Evolutionary conservation across 2,888 invertebrate species (phyloP).

Genomic region (Nomada lathburiana): DNA sequence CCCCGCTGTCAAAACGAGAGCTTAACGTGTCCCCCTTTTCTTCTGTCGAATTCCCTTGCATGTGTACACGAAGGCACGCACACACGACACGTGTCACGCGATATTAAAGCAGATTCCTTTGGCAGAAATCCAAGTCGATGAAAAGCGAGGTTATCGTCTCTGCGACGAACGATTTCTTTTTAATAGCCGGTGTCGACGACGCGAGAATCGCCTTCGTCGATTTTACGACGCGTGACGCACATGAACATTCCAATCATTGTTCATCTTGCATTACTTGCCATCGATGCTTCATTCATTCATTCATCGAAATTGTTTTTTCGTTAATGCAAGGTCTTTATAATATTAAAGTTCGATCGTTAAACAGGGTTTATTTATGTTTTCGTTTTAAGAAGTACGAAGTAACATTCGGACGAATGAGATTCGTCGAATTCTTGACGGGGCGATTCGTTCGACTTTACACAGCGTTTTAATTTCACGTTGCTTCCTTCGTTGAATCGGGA

Average conservation of each 20-base stretch:
- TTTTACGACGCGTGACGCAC: slow-evolving; percentile 25
- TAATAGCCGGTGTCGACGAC: slow-evolving; percentile 11
- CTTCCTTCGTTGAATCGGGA: background rate
- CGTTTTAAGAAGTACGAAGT: background rate
- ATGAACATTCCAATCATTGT: slow-evolving; percentile 14
- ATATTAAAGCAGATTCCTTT: slow-evolving; percentile 68
- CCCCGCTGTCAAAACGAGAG: slow-evolving; percentile 47
- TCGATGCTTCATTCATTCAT: background rate
- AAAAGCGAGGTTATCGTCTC: slow-evolving; percentile 45
- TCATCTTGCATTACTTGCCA: background rate
- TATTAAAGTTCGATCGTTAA: no score
- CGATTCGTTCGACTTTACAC: background rate
- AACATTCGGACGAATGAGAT: background rate
- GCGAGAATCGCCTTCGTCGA: slow-evolving; percentile 5
- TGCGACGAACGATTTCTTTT: slow-evolving; percentile 39
- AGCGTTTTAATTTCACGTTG: background rate
- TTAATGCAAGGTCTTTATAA: no score
- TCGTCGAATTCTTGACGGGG: background rate
- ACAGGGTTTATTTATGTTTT: background rate
- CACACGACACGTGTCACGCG: slow-evolving; percentile 57
- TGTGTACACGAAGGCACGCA: slow-evolving; percentile 9
- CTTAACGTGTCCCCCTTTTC: slow-evolving; percentile 49
- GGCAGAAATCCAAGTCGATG: slow-evolving; percentile 65
- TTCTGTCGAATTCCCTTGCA: slow-evolving; percentile 26
- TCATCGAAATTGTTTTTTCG: background rate